Base-by-base conservation (phyloP, 2,797 vertebrate species). In the Masticophis lateralis region DNA sequence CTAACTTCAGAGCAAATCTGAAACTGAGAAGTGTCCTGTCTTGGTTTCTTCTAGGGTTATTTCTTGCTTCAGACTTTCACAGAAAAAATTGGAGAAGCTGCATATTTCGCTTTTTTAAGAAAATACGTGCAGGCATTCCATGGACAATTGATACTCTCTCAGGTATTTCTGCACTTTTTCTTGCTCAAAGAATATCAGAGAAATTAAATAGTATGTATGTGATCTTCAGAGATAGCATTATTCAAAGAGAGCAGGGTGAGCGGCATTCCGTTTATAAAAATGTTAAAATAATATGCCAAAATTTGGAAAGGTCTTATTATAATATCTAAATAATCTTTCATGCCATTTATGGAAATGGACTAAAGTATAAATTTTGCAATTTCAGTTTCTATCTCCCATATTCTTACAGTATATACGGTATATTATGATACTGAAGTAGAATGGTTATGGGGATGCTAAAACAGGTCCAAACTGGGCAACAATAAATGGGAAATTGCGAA, bases 121-220 rank as follows among this genome's bases (percentile, higher is more conserved):
- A 97, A 97, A 93, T 99, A 99, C 97, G 98, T 99, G 90, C 95
- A 97, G 91, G 97, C 96, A 93, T 98, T 98, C 97, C 99, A 99
- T 27, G 99, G 99, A 28, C 98, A 98, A 91, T 98, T 99, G 43
- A 97, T 99, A 97, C 98, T 99, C 93, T 99, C 99, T 97, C 98
- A 99, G 99, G 99, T 99, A 98, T 94, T 86, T 86, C 25, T 25
- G 2, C 0, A 60, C 94, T 8, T 89, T 63, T 94, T 83, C 25
- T 59, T 28, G 74, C 55, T 94, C 95, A 92, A 90, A 0, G n/a
- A 22, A 83, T 83, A 25, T 47, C 10, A 47, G 74, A 83, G 43
- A 22, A 22, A 47, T 22, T 47, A 83, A 43, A 83, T 47, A 47
- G 37, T 43, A 83, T 47, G 74, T 43, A 47, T 83, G 20, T 83